Evolutionary conservation across 2,888 invertebrate genomes (phyloP).

Genomic region (Lacanobia oleracea): DNA sequence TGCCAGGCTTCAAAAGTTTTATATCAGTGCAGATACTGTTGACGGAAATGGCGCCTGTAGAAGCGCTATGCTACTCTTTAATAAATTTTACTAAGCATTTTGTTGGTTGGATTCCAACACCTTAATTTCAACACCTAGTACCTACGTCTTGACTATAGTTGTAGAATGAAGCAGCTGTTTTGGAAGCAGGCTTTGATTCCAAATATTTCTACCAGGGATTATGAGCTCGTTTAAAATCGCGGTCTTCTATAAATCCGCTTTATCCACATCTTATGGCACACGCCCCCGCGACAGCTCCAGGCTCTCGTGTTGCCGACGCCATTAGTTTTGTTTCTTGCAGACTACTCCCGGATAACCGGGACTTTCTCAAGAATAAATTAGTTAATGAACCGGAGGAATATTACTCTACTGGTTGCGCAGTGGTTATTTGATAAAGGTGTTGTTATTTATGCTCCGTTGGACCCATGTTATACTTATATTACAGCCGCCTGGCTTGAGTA

Average conservation of each 20-base stretch:
- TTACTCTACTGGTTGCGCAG: conserved; percentile 69
- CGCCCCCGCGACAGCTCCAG: conserved; percentile 60
- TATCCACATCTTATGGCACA: conserved; percentile 63
- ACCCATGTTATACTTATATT: conserved; percentile 62
- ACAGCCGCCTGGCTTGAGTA: conserved; percentile 45
- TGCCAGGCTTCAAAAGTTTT: too few relatives aligned
- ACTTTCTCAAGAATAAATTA: conserved; percentile 86
- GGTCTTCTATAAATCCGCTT: conserved; percentile 31
- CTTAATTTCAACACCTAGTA: background rate
- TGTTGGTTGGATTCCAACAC: background rate
- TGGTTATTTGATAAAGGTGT: conserved; percentile 77
- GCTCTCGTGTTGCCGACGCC: conserved; percentile 86
- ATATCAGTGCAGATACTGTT: background rate
- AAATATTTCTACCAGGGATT: background rate
- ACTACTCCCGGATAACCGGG: conserved; percentile 80
- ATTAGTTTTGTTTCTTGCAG: conserved; percentile 89
- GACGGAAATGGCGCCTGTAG: background rate
- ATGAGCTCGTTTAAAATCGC: conserved; percentile 17
- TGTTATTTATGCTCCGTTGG: conserved; percentile 69
- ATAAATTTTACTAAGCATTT: background rate
- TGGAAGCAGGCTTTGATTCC: background rate
- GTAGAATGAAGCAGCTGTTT: too few relatives aligned
- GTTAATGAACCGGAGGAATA: conserved; percentile 85
- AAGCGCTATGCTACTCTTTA: background rate
- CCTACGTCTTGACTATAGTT: too few relatives aligned